Evolutionary conservation across 2,888 invertebrate genomes (phyloP).

Genomic region (Notodonta ziczac): DNA sequence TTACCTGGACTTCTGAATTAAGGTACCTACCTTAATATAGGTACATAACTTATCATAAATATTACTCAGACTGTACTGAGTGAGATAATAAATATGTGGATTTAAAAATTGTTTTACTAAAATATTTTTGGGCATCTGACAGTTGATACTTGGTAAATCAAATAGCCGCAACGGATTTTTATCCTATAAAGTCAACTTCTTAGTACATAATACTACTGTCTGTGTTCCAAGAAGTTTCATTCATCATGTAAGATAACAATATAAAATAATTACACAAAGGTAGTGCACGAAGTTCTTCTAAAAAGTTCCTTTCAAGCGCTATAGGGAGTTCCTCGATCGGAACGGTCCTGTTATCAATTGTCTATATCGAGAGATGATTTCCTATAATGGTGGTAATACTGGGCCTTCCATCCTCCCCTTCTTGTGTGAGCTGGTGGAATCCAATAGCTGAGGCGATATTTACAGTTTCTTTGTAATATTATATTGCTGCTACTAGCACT

Average conservation of each 20-base stretch:
- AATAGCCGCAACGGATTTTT: too few relatives aligned
- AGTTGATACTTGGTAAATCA: too few relatives aligned
- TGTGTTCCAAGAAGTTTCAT: too few relatives aligned
- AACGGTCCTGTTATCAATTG: constrained; percentile 77
- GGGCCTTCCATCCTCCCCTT: constrained; percentile 47
- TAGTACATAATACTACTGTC: neutral
- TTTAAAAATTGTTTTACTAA: too few relatives aligned
- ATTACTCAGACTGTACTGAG: too few relatives aligned
- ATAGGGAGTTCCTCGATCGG: constrained; percentile 57
- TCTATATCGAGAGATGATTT: constrained; percentile 75
- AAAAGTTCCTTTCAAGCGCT: constrained; percentile 38
- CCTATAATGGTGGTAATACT: constrained; percentile 79
- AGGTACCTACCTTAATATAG: too few relatives aligned
- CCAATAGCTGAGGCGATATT: constrained; percentile 19
- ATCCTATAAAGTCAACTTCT: neutral
- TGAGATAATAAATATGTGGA: too few relatives aligned
- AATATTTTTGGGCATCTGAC: too few relatives aligned
- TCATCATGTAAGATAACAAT: neutral
- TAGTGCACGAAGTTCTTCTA: constrained; percentile 12
- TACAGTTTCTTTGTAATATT: too few relatives aligned
- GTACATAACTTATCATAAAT: too few relatives aligned
- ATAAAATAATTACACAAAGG: constrained; percentile 1
- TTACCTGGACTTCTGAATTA: too few relatives aligned
- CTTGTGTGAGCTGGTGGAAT: constrained; percentile 37
- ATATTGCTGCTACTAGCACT: too few relatives aligned